Evolutionary conservation across 2,113 vertebrate genomes (phyloP), one percentile per base, ranked within the genome.

Genomic region (Regulus satrapa): DNA sequence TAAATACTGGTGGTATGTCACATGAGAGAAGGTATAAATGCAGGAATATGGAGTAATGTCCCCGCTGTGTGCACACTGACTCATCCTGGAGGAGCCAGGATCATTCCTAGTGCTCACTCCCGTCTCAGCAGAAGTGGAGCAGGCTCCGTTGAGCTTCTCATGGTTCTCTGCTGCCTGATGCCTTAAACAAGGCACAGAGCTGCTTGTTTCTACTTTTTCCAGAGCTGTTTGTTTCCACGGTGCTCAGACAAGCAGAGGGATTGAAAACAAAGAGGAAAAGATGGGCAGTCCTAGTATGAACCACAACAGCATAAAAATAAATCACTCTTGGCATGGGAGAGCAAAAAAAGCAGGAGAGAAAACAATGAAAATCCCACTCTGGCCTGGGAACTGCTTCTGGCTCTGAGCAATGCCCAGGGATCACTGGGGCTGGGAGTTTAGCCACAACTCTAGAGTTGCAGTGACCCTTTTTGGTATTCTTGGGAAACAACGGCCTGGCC

Each of bases 391-490:
- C 43, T 0, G 1, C 73, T n/a, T 52, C 86, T 79, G 78, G 32
- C 66, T 86, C 49, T 4, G 38, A 73, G 66, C 46, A 88, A n/a
- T 4, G 0, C 29, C 2, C 54, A 76, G 63, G 28, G 51, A 38
- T 62, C 31, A 11, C n/a, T 4, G 0, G 1, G 28, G 31, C 68
- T n/a, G 67, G 52, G 43, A 74, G 40, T 55, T 87, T 8, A 67
- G 90, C 63, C 63, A 36, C 75, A 95, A 41, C 55, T 73, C 75
- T 95, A 71, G 92, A 88, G 79, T n/a, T 92, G 79, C 6, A 95
- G 81, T 92, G 94, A 93, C 89, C 75, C 85, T 94, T 95, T 89
- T 94, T 90, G 92, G 90, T 94, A 19, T 95, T 77, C 78, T 64
- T 18, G 1, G 63, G 93, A 55, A 96, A 90, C 72, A 86, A 10